Base-by-base conservation (phyloP, 2,888 invertebrate species). In the Sylvicola cinctus region DNA sequence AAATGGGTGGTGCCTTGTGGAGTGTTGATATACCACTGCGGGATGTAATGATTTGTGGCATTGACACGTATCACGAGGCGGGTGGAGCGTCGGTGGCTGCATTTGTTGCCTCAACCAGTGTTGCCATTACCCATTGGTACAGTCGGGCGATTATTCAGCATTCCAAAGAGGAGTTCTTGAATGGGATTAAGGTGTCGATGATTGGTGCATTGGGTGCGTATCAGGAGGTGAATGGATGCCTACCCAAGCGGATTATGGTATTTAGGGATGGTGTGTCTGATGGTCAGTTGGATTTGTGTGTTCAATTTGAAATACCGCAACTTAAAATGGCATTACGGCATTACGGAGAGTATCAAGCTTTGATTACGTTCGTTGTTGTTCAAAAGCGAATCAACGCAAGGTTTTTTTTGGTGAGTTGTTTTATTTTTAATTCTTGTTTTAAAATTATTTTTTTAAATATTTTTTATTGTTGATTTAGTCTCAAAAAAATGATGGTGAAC, bases 251-350 rank as follows among this genome's bases (percentile, higher is more conserved):
- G 43, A 75, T 95, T 25, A 67, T 95, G 6, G 70, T 96, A 23
- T 93, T 74, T 58, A 69, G 95, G 37, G 95, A 96, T 55, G 95
- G 95, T 26, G 87, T 95, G 0, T 79, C 90, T 3, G 90, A 93
- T 49, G 88, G 91, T 0, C 77, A 88, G 47, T 49, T 95, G 15
- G 65, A 70, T 3, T 49, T 68, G 1, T 68, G 84, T 3, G 54
- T 63, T n/a, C 63, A 74, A 3, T 79, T 78, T 48, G 95, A 96
- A 60, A 69, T 90, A 2, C 66, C 71, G 0, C 91, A 58, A 40
- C 54, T 46, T 40, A 51, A 42, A 43, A 46, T 39, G 31, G 52
- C 46, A 33, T 57, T 47, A 33, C 34, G 35, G 6, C 41, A 42
- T n/a, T 52, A 49, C 0, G n/a, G n/a, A n/a, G n/a, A n/a, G n/a